A percentile compares a stretch with the other conserved stretches of the same genome.
Conservation (phyloP, 1,140 invertebrate genomes). For the Ostrea edulis region DNA sequence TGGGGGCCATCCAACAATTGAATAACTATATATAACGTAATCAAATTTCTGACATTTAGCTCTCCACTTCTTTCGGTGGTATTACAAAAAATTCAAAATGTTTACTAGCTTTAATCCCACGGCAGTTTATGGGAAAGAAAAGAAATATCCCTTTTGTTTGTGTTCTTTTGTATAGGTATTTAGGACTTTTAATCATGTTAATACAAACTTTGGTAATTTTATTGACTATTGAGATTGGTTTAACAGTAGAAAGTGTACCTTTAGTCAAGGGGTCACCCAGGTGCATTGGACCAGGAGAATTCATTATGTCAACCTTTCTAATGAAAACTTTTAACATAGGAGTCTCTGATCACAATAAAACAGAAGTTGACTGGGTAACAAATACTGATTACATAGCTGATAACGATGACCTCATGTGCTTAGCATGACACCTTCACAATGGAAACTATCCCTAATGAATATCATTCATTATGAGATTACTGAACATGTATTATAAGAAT, state of each 20-base stretch:
- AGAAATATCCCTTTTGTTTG: neutral
- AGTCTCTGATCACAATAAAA: neutral
- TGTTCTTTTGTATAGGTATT: slow-evolving; percentile 24
- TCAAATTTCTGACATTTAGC: slow-evolving; percentile 37
- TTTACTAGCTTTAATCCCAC: neutral
- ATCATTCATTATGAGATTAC: slow-evolving; percentile 26
- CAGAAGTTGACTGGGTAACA: slow-evolving; percentile 15
- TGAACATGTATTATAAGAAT: neutral
- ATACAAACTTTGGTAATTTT: slow-evolving; percentile 38
- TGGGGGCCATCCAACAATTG: neutral
- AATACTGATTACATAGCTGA: neutral
- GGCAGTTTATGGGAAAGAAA: neutral
- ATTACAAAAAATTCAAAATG: slow-evolving; percentile 17
- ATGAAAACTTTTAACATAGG: neutral
- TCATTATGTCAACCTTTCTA: slow-evolving; percentile 23
- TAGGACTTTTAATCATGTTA: slow-evolving; percentile 33
- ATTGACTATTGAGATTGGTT: neutral
- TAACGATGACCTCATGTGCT: slow-evolving; percentile 23
- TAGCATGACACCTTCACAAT: neutral
- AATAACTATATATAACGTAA: neutral
- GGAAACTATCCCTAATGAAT: neutral
- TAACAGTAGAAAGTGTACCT: neutral
- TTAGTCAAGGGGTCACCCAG: neutral
- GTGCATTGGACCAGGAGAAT: slow-evolving; percentile 9
- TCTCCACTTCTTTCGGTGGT: neutral